Evolutionary conservation across 2,797 vertebrate species (phyloP).

Genomic region (Streptopelia turtur): DNA sequence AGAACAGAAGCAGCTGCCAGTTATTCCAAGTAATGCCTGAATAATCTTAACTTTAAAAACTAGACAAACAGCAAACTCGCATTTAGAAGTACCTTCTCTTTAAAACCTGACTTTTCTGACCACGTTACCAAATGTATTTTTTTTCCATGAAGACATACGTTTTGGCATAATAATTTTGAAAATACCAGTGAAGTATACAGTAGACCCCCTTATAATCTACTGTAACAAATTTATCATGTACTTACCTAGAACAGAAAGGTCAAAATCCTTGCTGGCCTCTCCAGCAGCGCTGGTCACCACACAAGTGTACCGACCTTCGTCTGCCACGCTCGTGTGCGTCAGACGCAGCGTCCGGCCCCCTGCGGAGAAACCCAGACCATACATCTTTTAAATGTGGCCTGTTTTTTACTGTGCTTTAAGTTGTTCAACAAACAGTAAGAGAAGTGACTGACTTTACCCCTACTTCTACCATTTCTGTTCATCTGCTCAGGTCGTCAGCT

Average conservation of each 20-base stretch:
- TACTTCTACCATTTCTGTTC: background rate
- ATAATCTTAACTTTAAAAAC: background rate
- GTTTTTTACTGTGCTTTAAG: background rate
- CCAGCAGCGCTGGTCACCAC: slow-evolving; percentile 90
- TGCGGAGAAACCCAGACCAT: slow-evolving; percentile 57
- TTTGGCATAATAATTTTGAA: background rate
- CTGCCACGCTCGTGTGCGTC: slow-evolving; percentile 80
- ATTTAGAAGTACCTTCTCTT: background rate
- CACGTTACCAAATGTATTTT: background rate
- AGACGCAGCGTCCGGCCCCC: slow-evolving; percentile 89
- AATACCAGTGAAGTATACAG: background rate
- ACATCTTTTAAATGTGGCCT: background rate
- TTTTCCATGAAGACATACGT: fast-evolving
- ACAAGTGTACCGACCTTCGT: slow-evolving; percentile 90
- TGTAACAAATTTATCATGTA: background rate
- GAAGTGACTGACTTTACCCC: background rate
- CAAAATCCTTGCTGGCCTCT: slow-evolving; percentile 88
- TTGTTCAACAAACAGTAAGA: background rate
- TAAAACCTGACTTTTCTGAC: background rate
- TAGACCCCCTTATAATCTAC: background rate
- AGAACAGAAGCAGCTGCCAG: background rate
- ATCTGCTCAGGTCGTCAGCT: background rate
- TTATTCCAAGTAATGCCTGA: background rate
- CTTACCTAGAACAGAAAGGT: slow-evolving; percentile 89
- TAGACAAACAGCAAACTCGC: background rate